A percentile compares a stretch with the other conserved stretches of the same genome.
These are phyloP conservation scores for Nestor notabilis DNA, from an alignment of 2,113 vertebrate species.

Conservation along the genomic window DNA sequence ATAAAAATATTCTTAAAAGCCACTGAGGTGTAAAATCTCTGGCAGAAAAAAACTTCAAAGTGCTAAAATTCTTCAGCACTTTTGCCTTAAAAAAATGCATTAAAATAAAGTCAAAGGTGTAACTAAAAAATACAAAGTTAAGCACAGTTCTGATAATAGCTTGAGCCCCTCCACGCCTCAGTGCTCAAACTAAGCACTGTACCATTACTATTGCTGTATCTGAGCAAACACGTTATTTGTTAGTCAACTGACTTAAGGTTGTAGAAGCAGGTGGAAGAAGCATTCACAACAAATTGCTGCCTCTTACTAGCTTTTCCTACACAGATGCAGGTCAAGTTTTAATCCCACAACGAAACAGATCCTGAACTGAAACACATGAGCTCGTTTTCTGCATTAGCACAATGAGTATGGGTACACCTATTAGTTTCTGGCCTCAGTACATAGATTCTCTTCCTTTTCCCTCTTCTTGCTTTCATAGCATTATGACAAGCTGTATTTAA, in stretches of 20 bases:
- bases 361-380: neutral
- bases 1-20: constrained; percentile 57
- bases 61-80: constrained; percentile 14
- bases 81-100: neutral
- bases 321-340: neutral
- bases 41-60: neutral
- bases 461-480: neutral
- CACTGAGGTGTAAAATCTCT: constrained; percentile 41
- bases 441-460: neutral
- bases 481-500: neutral
- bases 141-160: neutral
- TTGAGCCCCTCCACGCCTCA: neutral
- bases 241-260: neutral
- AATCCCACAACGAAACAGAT: neutral
- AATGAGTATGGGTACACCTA: neutral
- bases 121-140: neutral
- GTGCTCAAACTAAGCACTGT: neutral
- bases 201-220: neutral
- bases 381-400: neutral
- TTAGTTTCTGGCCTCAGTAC: neutral
- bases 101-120: neutral
- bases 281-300: neutral
- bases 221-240: neutral
- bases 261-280: neutral
- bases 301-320: neutral